These are phyloP conservation scores for Andrena cerasifolii DNA, from an alignment of 1,140 invertebrate species.

Conservation along the genomic window DNA sequence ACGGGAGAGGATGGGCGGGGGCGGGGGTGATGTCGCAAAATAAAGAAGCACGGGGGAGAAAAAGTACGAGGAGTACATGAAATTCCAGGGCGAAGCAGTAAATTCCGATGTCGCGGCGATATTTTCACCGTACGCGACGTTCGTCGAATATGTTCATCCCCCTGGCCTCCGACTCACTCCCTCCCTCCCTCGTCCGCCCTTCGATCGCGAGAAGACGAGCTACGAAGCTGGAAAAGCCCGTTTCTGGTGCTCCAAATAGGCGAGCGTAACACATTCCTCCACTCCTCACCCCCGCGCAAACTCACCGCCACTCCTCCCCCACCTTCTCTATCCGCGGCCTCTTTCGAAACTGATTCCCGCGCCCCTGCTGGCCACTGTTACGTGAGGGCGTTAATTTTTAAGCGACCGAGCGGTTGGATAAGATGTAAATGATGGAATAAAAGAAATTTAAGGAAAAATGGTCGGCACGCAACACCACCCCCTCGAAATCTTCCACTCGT, in stretches of 20 bases:
- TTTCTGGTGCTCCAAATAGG: neutral
- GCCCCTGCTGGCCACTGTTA: neutral
- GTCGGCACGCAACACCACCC: too few species aligned
- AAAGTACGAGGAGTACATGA: constrained; percentile 4
- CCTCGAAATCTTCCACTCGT: neutral
- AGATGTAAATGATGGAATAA: too few species aligned
- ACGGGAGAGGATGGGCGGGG: neutral
- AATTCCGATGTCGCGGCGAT: constrained; percentile 27
- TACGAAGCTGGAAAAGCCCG: neutral
- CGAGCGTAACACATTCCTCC: neutral
- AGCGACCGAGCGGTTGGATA: too few species aligned
- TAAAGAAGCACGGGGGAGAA: neutral
- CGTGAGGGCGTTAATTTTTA: too few species aligned
- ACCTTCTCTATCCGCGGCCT: too few species aligned
- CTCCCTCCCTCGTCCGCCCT: too few species aligned
- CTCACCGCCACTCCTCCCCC: neutral
- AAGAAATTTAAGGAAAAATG: too few species aligned
- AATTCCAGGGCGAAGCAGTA: constrained; percentile 38
- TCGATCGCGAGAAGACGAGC: neutral
- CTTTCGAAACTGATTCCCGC: constrained; percentile 1
- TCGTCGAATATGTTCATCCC: constrained; percentile 25
- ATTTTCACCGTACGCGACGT: constrained; percentile 30
- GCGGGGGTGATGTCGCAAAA: neutral
- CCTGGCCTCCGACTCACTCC: neutral
- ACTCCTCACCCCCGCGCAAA: neutral